Conservation (phyloP, 2,888 invertebrate genomes). For the Catocala fraxini region DNA sequence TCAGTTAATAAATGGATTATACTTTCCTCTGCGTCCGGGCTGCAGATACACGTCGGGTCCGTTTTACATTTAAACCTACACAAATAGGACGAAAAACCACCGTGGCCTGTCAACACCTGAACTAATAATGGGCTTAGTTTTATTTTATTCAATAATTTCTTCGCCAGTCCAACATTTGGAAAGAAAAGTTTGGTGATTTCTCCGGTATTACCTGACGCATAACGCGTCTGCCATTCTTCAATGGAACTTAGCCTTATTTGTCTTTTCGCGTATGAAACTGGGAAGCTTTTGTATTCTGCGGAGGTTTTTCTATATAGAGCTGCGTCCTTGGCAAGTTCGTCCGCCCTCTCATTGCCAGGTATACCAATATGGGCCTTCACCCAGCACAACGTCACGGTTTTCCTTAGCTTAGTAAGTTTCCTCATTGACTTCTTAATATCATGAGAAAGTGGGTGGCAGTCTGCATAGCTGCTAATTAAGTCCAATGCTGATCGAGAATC, state of each 20-base stretch:
- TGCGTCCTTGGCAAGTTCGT: slow-evolving; percentile 16
- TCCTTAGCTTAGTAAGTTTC: neutral
- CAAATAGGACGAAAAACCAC: slow-evolving; percentile 18
- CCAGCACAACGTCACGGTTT: slow-evolving; percentile 19
- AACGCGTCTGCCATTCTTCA: slow-evolving; percentile 15
- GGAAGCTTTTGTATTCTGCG: slow-evolving; percentile 7
- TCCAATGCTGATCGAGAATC: slow-evolving; percentile 25
- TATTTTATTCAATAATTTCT: slow-evolving; percentile 3
- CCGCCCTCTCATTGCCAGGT: slow-evolving; percentile 18
- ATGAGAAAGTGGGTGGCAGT: slow-evolving; percentile 6
- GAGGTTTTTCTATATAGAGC: neutral
- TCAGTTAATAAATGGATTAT: no score
- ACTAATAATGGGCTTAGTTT: slow-evolving; percentile 4
- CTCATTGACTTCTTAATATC: neutral
- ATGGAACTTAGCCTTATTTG: slow-evolving; percentile 12
- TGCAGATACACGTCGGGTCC: no score
- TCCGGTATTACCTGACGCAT: slow-evolving; percentile 9
- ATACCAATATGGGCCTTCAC: slow-evolving; percentile 19
- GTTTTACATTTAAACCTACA: slow-evolving; percentile 12
- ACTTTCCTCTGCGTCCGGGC: no score
- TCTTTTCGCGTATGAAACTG: slow-evolving; percentile 14
- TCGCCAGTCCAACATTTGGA: slow-evolving; percentile 5
- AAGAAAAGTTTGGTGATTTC: slow-evolving; percentile 14
- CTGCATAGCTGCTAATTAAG: neutral
- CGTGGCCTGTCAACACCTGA: slow-evolving; percentile 21